Percentiles rank a stretch among this genome's conserved stretches.
phyloP scores from a whole-genome alignment of 2,797 vertebrate species.

The Toxotes lorentzi region DNA sequence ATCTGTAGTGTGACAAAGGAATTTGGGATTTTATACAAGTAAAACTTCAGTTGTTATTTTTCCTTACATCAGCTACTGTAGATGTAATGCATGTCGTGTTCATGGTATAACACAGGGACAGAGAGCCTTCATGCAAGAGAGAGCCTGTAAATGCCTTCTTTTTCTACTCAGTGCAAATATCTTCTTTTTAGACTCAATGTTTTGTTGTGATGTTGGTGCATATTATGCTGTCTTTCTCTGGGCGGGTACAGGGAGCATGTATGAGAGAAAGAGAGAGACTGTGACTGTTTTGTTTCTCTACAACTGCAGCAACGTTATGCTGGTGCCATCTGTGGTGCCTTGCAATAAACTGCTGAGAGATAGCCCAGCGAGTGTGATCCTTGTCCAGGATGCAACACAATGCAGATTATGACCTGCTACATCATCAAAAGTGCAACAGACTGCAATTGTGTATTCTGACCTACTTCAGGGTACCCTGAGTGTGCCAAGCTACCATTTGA shows the following conservation, averaged over 20 bases:
- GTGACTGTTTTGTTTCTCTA: background rate
- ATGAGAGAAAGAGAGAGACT: background rate
- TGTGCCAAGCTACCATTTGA: background rate
- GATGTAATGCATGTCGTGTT: too few relatives aligned
- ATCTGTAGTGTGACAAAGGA: too few relatives aligned
- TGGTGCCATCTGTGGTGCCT: conserved; percentile 14
- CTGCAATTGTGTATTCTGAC: conserved; percentile 3
- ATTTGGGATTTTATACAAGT: background rate
- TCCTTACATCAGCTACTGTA: too few relatives aligned
- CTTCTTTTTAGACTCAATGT: background rate
- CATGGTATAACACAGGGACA: background rate
- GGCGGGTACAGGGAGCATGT: background rate
- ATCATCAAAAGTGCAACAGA: conserved; percentile 21
- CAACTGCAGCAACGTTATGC: conserved; percentile 10
- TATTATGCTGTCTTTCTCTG: background rate
- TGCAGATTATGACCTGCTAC: background rate
- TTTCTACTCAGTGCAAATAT: background rate
- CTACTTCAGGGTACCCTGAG: background rate
- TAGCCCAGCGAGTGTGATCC: background rate
- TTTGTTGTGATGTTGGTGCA: background rate
- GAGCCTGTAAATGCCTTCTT: background rate
- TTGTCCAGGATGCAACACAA: background rate
- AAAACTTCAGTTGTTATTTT: too few relatives aligned
- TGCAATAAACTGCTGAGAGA: conserved; percentile 19
- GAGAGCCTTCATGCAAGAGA: background rate